A percentile compares a stretch with the other conserved stretches of the same genome.
Evolutionary conservation across 2,888 invertebrate genomes (phyloP).

Genomic region (Entomobrya proxima): DNA sequence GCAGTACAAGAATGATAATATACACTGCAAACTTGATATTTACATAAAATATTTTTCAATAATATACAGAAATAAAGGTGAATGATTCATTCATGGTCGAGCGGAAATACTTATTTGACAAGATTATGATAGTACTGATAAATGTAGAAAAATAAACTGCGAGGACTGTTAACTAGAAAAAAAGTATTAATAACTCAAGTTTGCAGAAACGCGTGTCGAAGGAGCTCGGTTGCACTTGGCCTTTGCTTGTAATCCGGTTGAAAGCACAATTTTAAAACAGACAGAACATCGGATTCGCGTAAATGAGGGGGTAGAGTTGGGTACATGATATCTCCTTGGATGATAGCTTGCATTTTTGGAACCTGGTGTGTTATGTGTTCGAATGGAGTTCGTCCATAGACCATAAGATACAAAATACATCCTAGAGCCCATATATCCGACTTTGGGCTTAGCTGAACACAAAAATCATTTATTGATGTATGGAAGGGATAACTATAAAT

Average conservation of each 20-base stretch:
- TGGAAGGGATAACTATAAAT: too few relatives aligned
- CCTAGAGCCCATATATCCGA: constrained; percentile 99
- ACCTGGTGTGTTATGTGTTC: constrained; percentile 85
- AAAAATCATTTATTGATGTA: constrained; percentile 25
- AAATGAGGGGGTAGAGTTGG: constrained; percentile 78
- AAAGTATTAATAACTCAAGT: background rate
- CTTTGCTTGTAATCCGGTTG: constrained; percentile 85
- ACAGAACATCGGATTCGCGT: constrained; percentile 82
- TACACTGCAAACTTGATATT: background rate
- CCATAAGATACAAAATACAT: constrained; percentile 94
- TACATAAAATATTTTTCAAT: too few relatives aligned
- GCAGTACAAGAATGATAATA: too few relatives aligned
- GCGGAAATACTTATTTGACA: constrained; percentile 31
- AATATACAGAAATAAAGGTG: too few relatives aligned
- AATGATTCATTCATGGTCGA: too few relatives aligned
- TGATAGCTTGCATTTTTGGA: constrained; percentile 87
- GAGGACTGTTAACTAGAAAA: background rate
- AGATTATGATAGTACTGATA: constrained; percentile 33
- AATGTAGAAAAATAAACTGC: constrained; percentile 23
- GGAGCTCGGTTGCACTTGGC: constrained; percentile 86
- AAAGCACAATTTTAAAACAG: constrained; percentile 85
- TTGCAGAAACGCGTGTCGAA: constrained; percentile 79
- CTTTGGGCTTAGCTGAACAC: constrained; percentile 87
- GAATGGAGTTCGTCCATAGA: constrained; percentile 94
- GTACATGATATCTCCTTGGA: constrained; percentile 85